A percentile compares a stretch with the other conserved stretches of the same genome.
Conservation (phyloP, 2,113 vertebrate genomes). For the Gallinago paraguaiae region DNA sequence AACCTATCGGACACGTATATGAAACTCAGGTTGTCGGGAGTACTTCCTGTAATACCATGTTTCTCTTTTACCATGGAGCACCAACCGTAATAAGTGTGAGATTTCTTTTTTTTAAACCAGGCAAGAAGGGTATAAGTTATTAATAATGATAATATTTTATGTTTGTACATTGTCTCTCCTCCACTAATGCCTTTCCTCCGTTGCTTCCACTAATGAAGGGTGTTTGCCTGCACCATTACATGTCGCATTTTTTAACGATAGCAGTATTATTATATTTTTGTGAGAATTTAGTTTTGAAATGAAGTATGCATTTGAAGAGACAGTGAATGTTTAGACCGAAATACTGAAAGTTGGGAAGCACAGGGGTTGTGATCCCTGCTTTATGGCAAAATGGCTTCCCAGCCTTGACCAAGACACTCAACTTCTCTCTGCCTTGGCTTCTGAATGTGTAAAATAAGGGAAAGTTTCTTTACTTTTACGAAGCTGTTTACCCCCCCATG, state of each 20-base stretch:
- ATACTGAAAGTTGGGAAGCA: background rate
- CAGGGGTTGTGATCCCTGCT: background rate
- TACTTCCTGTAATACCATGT: background rate
- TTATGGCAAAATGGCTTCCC: background rate
- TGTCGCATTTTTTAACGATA: background rate
- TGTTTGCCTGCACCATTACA: background rate
- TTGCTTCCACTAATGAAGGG: background rate
- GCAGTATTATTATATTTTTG: background rate
- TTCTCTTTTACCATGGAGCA: background rate
- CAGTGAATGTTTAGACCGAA: background rate
- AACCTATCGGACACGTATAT: background rate
- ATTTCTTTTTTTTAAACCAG: background rate
- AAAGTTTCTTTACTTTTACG: background rate
- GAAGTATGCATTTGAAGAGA: background rate
- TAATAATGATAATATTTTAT: background rate
- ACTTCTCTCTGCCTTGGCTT: background rate
- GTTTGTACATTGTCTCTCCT: background rate
- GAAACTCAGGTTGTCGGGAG: background rate
- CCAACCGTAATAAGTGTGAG: background rate
- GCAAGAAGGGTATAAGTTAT: background rate
- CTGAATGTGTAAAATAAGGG: background rate
- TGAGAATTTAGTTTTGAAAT: background rate
- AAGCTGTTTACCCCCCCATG: background rate
- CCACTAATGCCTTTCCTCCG: too few species aligned
- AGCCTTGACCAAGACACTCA: background rate